Base-by-base conservation (phyloP, 1,140 invertebrate genomes). In the Drosophila murphyi region DNA sequence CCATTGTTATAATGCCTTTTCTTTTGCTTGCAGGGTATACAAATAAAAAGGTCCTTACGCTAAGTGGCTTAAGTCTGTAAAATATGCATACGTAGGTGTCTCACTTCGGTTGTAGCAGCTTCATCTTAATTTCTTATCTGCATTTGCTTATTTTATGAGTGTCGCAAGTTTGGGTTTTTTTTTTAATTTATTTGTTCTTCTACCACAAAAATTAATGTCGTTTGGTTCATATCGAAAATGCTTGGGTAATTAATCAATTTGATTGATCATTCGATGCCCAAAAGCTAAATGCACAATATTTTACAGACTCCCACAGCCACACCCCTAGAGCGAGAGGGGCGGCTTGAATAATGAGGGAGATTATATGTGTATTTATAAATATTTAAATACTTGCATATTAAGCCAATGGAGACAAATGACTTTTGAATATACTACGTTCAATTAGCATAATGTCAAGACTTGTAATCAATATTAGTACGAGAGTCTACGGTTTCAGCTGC, bases 201-300 rank as follows among this genome's bases (percentile, higher is more conserved):
- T 32, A 34, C 59, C 51, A 70, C 74, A 78, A 61, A 86, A 86
- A 87, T 86, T 81, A 85, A 85, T 85, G 81, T 78, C 52, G 45
- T 60, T 34, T 70, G 60, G 47, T 73, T 73, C 73, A 79, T 79
- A 86, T 85, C 81, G 86, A 86, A 85, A 85, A 87, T 70, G 70
- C 51, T 78, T 70, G 56, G 77, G 80, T 89, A 88, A 88, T 88
- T 88, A 88, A 89, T 88, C 83, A 88, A 83, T 83, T 89, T 88
- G 83, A 88, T 88, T 89, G 83, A 88, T 88, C 80, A 83, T 89
- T 77, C 56, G 43, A 32, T 72, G 76, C 63, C 68, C 65, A 72
- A 70, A 55, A 72, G 59, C 82, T 79, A 79, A 54, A 62, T 54
- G 57, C 47, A 63, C 59, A 77, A 65, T 62, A 64, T 65, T 81